Evolutionary conservation across 1,140 invertebrate genomes (phyloP).

Genomic region (Meloidogyne chitwoodi): DNA sequence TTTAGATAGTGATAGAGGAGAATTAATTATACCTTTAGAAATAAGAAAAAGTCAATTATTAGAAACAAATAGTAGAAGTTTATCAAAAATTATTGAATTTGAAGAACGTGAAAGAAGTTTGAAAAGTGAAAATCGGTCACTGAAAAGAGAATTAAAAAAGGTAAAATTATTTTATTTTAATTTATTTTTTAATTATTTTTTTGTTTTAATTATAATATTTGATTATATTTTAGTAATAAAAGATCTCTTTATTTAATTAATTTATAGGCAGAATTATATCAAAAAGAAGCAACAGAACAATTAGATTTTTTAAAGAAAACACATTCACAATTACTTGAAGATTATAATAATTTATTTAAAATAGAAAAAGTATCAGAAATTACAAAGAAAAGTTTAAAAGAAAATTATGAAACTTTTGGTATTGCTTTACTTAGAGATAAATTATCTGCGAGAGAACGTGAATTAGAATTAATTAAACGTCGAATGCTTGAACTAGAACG

Average conservation of each 20-base stretch:
- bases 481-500: conserved; percentile 12
- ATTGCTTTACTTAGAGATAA: conserved; percentile 20
- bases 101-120: not conserved
- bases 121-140: not conserved
- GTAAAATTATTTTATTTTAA: conserved; percentile 9
- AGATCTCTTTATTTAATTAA: too few species aligned
- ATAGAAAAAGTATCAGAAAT: not conserved
- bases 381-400: not conserved
- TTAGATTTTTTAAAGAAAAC: conserved; percentile 5
- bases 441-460: conserved; percentile 16
- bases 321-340: conserved; percentile 14
- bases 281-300: conserved; percentile 22
- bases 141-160: conserved; percentile 19
- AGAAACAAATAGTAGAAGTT: not conserved
- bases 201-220: too few species aligned
- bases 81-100: not conserved
- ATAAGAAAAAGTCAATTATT: not conserved
- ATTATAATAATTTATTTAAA: conserved; percentile 19
- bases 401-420: conserved; percentile 2
- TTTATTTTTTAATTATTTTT: too few species aligned
- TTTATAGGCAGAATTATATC: conserved; percentile 22
- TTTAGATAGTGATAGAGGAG: not conserved
- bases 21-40: not conserved
- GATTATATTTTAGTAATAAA: too few species aligned
- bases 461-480: not conserved